Percentiles rank a stretch among this genome's conserved stretches.
Evolutionary conservation across 1,140 invertebrate genomes (phyloP).

Genomic region (Rhopalosiphum padi): DNA sequence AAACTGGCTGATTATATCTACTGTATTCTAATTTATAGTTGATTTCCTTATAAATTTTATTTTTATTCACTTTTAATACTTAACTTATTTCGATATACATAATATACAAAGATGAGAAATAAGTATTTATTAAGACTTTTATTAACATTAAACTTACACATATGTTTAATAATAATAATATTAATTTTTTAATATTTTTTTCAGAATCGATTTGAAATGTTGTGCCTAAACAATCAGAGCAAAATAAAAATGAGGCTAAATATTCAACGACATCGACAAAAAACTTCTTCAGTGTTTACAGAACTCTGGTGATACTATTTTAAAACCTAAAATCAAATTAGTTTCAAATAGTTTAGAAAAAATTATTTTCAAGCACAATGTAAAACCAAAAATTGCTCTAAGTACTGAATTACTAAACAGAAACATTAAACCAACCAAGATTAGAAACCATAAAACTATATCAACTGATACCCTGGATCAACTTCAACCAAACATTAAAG

Average conservation of each 20-base stretch:
- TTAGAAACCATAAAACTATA: neutral
- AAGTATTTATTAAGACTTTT: too few relatives aligned
- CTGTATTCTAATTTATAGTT: neutral
- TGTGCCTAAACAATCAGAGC: neutral
- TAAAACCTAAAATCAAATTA: conserved; percentile 26
- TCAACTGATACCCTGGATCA: neutral
- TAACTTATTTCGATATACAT: neutral
- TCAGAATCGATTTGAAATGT: neutral
- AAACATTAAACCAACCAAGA: neutral
- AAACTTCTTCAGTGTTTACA: conserved; percentile 7
- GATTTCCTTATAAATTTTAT: neutral
- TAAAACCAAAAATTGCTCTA: neutral
- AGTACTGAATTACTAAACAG: neutral
- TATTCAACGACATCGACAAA: conserved; percentile 23
- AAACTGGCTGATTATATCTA: too few relatives aligned
- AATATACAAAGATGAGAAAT: too few relatives aligned
- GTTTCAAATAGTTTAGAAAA: neutral
- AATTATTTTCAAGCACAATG: neutral
- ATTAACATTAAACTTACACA: neutral
- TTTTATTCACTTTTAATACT: neutral
- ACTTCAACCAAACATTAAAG: neutral
- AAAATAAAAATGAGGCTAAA: conserved; percentile 30
- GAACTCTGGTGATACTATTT: neutral
- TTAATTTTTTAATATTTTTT: neutral
- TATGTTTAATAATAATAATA: neutral